phyloP scores from a whole-genome alignment of 2,888 invertebrate species.

The Tetragonula carbonaria region DNA sequence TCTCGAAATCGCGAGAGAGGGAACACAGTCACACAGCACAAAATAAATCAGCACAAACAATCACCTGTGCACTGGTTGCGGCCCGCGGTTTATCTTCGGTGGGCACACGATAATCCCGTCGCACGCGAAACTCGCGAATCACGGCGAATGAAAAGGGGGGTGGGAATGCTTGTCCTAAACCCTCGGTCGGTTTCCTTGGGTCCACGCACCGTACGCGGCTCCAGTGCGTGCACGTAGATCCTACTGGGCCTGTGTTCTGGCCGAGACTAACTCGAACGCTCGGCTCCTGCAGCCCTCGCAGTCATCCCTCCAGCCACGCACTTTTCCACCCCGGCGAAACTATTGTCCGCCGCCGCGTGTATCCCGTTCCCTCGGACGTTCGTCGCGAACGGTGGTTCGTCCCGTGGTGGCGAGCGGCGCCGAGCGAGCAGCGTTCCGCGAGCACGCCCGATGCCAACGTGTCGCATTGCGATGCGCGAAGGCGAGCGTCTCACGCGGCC shows the following conservation, averaged over 20 bases:
- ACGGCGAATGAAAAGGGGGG: slow-evolving; percentile 24
- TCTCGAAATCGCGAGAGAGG: slow-evolving; percentile 16
- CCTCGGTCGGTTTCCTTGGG: slow-evolving; percentile 31
- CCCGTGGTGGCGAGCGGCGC: background rate
- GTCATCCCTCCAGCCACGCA: slow-evolving; percentile 84
- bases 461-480: slow-evolving; percentile 7
- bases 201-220: slow-evolving; percentile 64
- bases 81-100: background rate
- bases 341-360: slow-evolving; percentile 69
- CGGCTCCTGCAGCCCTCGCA: slow-evolving; percentile 82
- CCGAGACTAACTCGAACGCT: slow-evolving; percentile 83
- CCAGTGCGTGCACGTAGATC: slow-evolving; percentile 76
- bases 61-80: slow-evolving; percentile 66
- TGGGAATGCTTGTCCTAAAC: slow-evolving; percentile 35
- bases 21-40: slow-evolving; percentile 53
- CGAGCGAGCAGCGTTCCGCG: background rate
- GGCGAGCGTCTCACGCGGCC: slow-evolving; percentile 3
- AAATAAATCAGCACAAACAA: slow-evolving; percentile 61
- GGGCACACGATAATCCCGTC: slow-evolving; percentile 13
- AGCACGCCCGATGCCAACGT: background rate
- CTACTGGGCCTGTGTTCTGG: slow-evolving; percentile 83
- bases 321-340: slow-evolving; percentile 79
- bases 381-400: fast-evolving
- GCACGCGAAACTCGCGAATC: slow-evolving; percentile 43
- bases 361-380: background rate